These are phyloP conservation scores for Heterodera carotae DNA, from an alignment of 1,140 invertebrate genomes.

Conservation along the genomic window DNA sequence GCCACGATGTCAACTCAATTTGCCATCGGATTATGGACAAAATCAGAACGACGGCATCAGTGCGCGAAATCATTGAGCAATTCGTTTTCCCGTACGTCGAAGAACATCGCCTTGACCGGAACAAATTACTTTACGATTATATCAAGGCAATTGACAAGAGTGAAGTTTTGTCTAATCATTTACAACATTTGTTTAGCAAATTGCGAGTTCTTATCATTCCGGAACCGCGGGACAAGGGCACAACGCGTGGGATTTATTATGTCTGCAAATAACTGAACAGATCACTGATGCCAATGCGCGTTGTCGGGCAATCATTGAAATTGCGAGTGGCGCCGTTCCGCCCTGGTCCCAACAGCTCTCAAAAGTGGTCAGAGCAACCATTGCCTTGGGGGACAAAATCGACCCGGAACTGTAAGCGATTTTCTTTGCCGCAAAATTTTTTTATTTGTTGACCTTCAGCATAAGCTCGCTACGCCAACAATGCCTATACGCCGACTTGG, in stretches of 20 bases:
- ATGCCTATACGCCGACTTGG: conserved; percentile 30
- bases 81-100: conserved; percentile 40
- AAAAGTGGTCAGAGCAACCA: conserved; percentile 16
- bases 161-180: not conserved
- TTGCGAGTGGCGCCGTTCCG: conserved; percentile 29
- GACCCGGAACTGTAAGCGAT: conserved; percentile 28
- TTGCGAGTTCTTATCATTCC: conserved; percentile 21
- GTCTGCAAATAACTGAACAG: conserved; percentile 32
- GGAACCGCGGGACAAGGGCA: conserved; percentile 5
- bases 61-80: conserved; percentile 33
- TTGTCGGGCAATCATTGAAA: conserved; percentile 32
- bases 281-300: conserved; percentile 34
- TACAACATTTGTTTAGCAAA: conserved; percentile 12
- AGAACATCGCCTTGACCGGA: conserved; percentile 34
- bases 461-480: conserved; percentile 18
- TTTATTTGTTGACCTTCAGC: conserved; percentile 6
- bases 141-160: conserved; percentile 22
- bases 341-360: conserved; percentile 34
- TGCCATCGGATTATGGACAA: conserved; percentile 34
- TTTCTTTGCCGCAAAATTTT: not conserved
- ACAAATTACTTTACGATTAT: conserved; percentile 35
- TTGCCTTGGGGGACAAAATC: conserved; percentile 28
- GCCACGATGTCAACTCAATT: conserved; percentile 24
- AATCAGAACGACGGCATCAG: conserved; percentile 25
- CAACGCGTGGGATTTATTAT: conserved; percentile 37